A percentile compares a stretch with the other conserved stretches of the same genome.
Evolutionary conservation across 2,113 vertebrate species (phyloP).

Genomic region (Phycodurus eques): DNA sequence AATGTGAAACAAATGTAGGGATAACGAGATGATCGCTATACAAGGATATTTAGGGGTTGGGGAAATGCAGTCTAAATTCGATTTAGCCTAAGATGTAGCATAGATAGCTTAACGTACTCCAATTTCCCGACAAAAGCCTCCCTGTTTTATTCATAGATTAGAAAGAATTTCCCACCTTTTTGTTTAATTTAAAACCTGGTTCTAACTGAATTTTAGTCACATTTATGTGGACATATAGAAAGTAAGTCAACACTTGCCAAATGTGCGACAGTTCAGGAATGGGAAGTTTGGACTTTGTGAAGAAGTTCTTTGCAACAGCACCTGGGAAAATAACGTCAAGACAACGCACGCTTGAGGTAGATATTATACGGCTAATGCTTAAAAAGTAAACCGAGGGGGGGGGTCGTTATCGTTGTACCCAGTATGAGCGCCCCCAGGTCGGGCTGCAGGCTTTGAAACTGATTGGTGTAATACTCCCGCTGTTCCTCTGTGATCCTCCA

Average conservation of each 20-base stretch:
- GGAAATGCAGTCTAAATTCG: too few species aligned
- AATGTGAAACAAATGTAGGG: too few species aligned
- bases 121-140: too few species aligned
- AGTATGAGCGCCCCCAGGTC: slow-evolving; percentile 87
- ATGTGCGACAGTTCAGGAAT: slow-evolving; percentile 96
- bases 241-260: slow-evolving; percentile 77
- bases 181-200: neutral
- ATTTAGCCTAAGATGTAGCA: too few species aligned
- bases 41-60: too few species aligned
- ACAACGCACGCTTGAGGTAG: neutral
- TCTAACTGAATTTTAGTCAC: neutral
- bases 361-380: neutral
- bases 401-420: slow-evolving; percentile 64
- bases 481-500: slow-evolving; percentile 98
- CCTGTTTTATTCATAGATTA: too few species aligned
- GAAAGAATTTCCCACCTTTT: neutral
- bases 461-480: slow-evolving; percentile 90
- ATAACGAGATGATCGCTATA: too few species aligned
- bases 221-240: neutral
- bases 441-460: slow-evolving; percentile 88
- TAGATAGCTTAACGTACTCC: too few species aligned
- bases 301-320: slow-evolving; percentile 92
- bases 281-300: slow-evolving; percentile 96
- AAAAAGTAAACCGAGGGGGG: neutral
- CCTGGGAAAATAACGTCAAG: slow-evolving; percentile 69